These are phyloP conservation scores for Dendrolimus punctatus DNA, from an alignment of 1,140 invertebrate genomes.

Conservation along the genomic window DNA sequence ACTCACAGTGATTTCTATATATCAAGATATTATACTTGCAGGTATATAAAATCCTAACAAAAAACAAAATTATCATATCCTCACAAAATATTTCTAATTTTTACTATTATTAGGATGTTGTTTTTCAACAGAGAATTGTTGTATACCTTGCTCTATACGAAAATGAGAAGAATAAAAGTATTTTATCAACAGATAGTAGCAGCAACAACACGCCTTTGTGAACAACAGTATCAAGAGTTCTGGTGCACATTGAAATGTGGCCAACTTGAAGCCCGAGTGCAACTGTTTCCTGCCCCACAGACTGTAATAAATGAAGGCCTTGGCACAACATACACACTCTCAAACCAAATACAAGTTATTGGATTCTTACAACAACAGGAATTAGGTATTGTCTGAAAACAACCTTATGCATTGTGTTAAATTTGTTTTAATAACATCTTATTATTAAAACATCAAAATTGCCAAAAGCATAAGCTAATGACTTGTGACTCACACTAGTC, in stretches of 20 bases:
- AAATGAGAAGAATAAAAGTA: neutral
- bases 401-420: neutral
- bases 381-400: slow-evolving; percentile 35
- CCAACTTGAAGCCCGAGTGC: slow-evolving; percentile 55
- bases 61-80: too few species aligned
- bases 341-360: slow-evolving; percentile 53
- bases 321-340: slow-evolving; percentile 37
- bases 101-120: too few species aligned
- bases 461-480: too few species aligned
- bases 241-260: slow-evolving; percentile 63
- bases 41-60: too few species aligned
- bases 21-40: too few species aligned
- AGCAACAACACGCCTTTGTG: slow-evolving; percentile 55
- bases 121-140: too few species aligned
- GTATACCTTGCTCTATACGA: too few species aligned
- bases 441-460: too few species aligned
- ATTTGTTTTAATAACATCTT: too few species aligned
- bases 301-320: slow-evolving; percentile 41
- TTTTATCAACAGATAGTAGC: slow-evolving; percentile 32
- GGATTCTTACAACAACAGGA: slow-evolving; percentile 62
- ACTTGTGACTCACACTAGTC: too few species aligned
- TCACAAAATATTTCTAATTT: too few species aligned
- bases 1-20: too few species aligned
- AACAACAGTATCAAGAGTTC: slow-evolving; percentile 63
- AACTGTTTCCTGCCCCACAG: slow-evolving; percentile 55